A percentile compares a stretch with the other conserved stretches of the same genome.
Conservation (phyloP, 2,888 invertebrate genomes). For the Acronicta psi region DNA sequence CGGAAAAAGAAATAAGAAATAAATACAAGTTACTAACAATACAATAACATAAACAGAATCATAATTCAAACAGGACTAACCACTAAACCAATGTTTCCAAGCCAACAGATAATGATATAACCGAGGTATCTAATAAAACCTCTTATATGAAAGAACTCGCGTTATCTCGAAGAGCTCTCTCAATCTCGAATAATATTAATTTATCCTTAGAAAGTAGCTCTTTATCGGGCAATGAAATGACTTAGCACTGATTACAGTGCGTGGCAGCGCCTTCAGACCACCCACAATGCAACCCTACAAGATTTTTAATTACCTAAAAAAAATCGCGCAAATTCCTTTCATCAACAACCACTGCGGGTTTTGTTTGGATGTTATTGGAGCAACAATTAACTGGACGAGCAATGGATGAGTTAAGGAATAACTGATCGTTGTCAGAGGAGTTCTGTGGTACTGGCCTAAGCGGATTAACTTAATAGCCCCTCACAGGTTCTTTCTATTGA, state of each 20-base stretch:
- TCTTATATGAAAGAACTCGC: conserved; percentile 36
- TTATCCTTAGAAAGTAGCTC: conserved; percentile 71
- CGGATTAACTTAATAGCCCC: conserved; percentile 79
- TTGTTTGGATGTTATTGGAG: accelerated
- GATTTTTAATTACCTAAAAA: conserved; percentile 44
- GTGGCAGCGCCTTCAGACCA: conserved; percentile 52
- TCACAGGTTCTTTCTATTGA: conserved; percentile 80
- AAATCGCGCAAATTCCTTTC: accelerated
- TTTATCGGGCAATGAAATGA: conserved; percentile 75
- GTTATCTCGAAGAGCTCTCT: conserved; percentile 53
- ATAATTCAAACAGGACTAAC: conserved; percentile 10
- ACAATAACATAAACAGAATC: neutral
- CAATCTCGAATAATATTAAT: conserved; percentile 74
- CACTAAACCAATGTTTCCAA: conserved; percentile 16
- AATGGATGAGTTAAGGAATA: conserved; percentile 9
- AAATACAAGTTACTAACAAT: neutral
- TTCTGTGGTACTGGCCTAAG: conserved; percentile 52
- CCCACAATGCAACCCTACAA: conserved; percentile 25
- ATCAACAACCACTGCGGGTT: conserved; percentile 12
- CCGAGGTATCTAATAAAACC: conserved; percentile 43
- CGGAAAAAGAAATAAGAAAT: neutral
- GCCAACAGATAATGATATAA: conserved; percentile 30
- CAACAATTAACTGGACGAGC: accelerated
- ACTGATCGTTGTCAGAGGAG: accelerated
- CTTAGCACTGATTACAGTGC: conserved; percentile 78